Evolutionary conservation across 2,113 vertebrate species (phyloP), one percentile per base, ranked within the genome.

Genomic region (Xyliphius kryptos): DNA sequence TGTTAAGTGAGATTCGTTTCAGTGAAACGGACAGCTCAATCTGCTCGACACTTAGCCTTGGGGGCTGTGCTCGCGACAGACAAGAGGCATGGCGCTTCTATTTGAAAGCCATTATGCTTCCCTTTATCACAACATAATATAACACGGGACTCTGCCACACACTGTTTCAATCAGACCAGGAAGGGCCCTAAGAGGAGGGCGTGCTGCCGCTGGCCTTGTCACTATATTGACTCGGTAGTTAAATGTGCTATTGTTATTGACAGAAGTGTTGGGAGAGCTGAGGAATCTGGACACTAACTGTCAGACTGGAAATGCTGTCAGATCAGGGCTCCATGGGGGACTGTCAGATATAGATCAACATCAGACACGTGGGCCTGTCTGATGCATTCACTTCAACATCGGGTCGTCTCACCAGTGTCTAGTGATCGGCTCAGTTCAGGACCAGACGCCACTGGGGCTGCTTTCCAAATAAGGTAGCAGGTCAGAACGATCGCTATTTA

Each of bases 31-130:
- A 89, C 87, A 89, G 87, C 85, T 89, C 85, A 89, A 88, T 89
- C 86, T 89, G 81, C 73, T 70, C 78, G 81, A 83, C 79, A 79
- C 83, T 79, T 81, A 52, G 88, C 89, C 87, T 73, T 77, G 69
- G 87, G 88, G 76, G 76, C 70, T 80, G n/a, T 82, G 84, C 82
- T 80, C 79, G 76, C 80, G 75, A 74, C 76, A 73, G 77, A 86
- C 85, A 85, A 57, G 63, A 63, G 62, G 63, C 63, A 70, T 50
- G 48, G 49, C n/a, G 20, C 22, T 37, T 89, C 87, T 85, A 87
- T 87, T 89, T 90, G 87, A 90, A 89, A 90, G 83, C 85, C 85
- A 89, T 91, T 89, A 88, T 81, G 83, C 81, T 83, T 75, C 65
- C 82, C 80, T 82, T 89, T 86, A 88, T 85, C 87, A 81, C 81